Evolutionary conservation across 1,140 invertebrate species (phyloP), one percentile per base, ranked within the genome.

Genomic region (Lethrus apterus): DNA sequence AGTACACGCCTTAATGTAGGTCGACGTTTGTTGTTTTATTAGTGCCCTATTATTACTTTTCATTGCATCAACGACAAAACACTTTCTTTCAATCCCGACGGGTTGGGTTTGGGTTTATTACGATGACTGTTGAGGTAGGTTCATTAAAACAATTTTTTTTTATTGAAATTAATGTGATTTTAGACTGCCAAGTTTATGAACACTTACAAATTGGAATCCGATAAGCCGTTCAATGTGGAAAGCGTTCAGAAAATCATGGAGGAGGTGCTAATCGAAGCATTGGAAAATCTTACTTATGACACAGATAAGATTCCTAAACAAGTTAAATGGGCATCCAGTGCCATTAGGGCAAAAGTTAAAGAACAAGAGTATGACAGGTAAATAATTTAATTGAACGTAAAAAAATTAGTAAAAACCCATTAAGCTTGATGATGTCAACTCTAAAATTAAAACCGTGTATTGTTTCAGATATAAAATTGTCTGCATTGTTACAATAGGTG

Each of bases 381-480:
- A 43, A 38, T 34, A n/a, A n/a, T 23, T 3, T 10, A 24, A 15
- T 11, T 36, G 31, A 20, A 11, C 7, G 26, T 13, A 20, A 4
- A 26, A 26, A 26, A n/a, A 7, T 7, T 26, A 7, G 7, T n/a
- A 26, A 24, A 1, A 24, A 11, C n/a, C 20, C 10, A 1, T 11
- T 10, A 49, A 29, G 33, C 36, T 8, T 15, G n/a, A n/a, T n/a
- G n/a, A n/a, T n/a, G n/a, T n/a, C n/a, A 7, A 7, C 24, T 26
- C 24, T n/a, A 26, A 26, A 7, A n/a, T 7, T 26, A 26, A 7
- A 26, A n/a, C 24, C 24, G 24, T 7, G 24, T 26, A 26, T 26
- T 7, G 24, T 26, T 26, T 38, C 62, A 81, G 79, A 30, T 79
- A 76, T 57, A 74, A 78, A 55, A 65, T 77, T 41, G 63, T 79